Conservation (phyloP, 1,140 invertebrate species). For the Bombus superbus region DNA sequence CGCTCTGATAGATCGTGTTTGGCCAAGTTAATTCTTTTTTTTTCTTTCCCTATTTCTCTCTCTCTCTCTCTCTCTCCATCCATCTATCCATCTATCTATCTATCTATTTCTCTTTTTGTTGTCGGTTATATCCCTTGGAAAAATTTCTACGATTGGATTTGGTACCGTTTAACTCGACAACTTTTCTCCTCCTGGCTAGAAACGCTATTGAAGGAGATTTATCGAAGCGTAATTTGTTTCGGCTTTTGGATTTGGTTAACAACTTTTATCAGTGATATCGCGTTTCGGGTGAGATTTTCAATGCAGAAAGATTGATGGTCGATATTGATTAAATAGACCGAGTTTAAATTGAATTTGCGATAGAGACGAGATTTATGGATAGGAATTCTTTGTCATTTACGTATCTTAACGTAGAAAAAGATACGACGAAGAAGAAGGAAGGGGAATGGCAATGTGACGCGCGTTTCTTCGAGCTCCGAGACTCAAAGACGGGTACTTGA, state of each 20-base stretch:
- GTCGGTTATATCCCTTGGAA: neutral
- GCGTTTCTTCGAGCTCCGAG: neutral
- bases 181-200: neutral
- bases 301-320: too few relatives aligned
- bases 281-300: too few relatives aligned
- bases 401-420: neutral
- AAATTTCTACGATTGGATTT: constrained; percentile 2
- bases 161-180: neutral
- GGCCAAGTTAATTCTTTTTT: constrained; percentile 35
- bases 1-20: constrained; percentile 31
- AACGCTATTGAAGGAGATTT: neutral
- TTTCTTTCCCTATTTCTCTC: neutral
- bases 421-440: neutral
- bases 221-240: neutral
- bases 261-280: too few relatives aligned
- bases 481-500: neutral
- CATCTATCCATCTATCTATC: neutral
- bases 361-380: neutral
- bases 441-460: neutral
- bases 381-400: neutral
- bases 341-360: neutral
- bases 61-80: neutral
- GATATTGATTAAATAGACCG: neutral
- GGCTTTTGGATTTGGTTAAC: too few relatives aligned
- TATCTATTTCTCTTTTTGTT: neutral